Evolutionary conservation across 1,140 invertebrate genomes (phyloP).

Genomic region (Asobara japonica): DNA sequence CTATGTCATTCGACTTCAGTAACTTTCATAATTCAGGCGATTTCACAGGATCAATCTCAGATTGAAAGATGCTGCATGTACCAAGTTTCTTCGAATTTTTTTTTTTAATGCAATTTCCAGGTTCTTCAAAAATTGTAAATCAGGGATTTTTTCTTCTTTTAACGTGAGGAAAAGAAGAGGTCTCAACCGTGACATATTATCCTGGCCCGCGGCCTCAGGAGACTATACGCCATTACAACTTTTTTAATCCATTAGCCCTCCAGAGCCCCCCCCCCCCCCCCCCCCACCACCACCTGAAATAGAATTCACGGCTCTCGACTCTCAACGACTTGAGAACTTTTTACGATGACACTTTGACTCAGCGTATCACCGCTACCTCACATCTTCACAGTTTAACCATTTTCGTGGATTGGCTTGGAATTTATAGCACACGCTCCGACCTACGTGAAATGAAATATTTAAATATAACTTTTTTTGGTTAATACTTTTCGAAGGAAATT

Average conservation of each 20-base stretch:
- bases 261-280: neutral
- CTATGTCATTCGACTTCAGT: no score
- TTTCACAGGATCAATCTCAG: no score
- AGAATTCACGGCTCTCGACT: neutral
- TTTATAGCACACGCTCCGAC: slow-evolving; percentile 48
- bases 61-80: no score
- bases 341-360: neutral
- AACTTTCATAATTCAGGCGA: no score
- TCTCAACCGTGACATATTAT: slow-evolving; percentile 42
- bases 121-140: no score
- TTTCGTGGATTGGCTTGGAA: slow-evolving; percentile 42
- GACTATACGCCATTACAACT: slow-evolving; percentile 12
- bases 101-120: no score
- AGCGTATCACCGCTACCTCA: neutral
- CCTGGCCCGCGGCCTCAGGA: neutral
- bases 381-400: slow-evolving; percentile 21
- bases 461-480: no score
- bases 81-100: no score
- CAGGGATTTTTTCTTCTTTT: neutral
- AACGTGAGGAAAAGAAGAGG: slow-evolving; percentile 32
- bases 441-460: slow-evolving; percentile 50
- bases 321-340: slow-evolving; percentile 3
- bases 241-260: slow-evolving; percentile 13
- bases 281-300: neutral
- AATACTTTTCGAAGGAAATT: no score